Base-by-base conservation (phyloP, 2,797 vertebrate species). In the Allobates femoralis region DNA sequence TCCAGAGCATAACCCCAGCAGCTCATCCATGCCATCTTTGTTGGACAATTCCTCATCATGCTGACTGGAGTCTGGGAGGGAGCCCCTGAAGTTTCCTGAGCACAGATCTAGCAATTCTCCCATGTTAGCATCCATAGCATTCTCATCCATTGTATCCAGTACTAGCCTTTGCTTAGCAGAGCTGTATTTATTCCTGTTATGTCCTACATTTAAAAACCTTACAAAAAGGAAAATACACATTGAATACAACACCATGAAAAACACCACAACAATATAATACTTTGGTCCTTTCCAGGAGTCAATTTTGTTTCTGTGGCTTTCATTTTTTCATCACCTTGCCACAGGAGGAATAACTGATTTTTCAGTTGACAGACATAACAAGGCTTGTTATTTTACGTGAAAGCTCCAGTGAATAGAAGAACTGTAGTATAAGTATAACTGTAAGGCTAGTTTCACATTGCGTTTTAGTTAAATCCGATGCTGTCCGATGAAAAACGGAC, bases 121-220 rank as follows among this genome's bases (percentile, higher is more conserved):
- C 97, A 99, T 99, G 90, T 99, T 97, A 78, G 97, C 97, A 19
- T 99, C 98, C 98, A 99, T 99, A 0, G 98, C 98, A 4, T 99
- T 99, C 90, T 99, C 98, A 60, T 99, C 98, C 95, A 99, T 94
- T 86, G 94, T 98, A 80, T 96, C 98, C 77, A 96, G 84, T 0
- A 96, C 91, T 85, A 99, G 88, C 88, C 92, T 96, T 3, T 96
- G 95, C 91, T 98, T 98, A 90, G 96, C 94, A 84, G 93, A 69
- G 32, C 94, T 94, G 55, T 97, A 96, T 37, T 90, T 95, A 64
- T 91, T 94, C 84, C 92, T 92, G 32, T 94, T 93, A 0, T 93
- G 94, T 11, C 94, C 94, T 82, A 96, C 93, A 0, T 96, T 96
- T 90, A 96, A 89, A 88, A 95, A 96, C 50, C 95, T 96, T 89